These are phyloP conservation scores for Bombus impatiens DNA, from an alignment of 1,140 invertebrate genomes.

Conservation along the genomic window DNA sequence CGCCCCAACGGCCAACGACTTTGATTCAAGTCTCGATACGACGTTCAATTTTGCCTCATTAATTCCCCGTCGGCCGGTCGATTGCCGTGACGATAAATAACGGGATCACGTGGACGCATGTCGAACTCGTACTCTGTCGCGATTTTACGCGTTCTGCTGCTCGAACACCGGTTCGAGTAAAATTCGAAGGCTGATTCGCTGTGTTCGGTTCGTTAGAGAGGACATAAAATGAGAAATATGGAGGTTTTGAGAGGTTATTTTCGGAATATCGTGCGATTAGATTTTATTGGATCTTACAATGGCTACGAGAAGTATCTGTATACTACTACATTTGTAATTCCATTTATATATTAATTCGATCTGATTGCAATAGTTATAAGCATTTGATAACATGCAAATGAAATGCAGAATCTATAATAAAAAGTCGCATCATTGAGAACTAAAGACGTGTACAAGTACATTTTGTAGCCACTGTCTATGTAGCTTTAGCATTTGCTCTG, in stretches of 20 bases:
- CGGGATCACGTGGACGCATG: constrained; percentile 8
- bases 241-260: background rate
- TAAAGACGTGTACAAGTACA: too few species aligned
- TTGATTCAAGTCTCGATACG: constrained; percentile 38
- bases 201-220: background rate
- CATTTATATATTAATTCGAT: too few species aligned
- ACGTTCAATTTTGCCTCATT: constrained; percentile 38
- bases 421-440: too few species aligned
- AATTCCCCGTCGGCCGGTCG: constrained; percentile 4
- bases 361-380: too few species aligned
- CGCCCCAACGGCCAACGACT: constrained; percentile 7
- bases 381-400: too few species aligned
- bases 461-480: too few species aligned
- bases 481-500: too few species aligned
- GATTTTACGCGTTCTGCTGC: background rate
- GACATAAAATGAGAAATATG: background rate
- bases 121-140: background rate
- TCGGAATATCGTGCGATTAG: background rate
- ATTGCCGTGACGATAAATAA: constrained; percentile 22
- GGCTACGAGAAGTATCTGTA: too few species aligned
- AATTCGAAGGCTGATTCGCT: background rate
- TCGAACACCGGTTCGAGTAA: background rate
- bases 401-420: too few species aligned
- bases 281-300: background rate
- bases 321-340: too few species aligned